Conservation (phyloP, 2,797 vertebrate genomes). For the Acanthurus leucopareius region DNA sequence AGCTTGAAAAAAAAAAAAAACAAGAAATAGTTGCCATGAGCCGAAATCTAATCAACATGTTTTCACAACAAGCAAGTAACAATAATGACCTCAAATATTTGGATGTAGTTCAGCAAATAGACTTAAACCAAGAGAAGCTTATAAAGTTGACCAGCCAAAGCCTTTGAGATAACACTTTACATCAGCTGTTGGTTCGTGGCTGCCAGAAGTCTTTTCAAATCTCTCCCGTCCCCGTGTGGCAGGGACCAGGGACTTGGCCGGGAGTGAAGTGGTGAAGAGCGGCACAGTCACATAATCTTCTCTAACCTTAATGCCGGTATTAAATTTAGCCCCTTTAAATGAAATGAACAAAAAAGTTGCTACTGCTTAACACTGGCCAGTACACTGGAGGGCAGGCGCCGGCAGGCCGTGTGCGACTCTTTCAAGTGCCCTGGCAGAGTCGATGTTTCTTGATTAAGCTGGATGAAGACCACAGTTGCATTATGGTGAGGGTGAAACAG, state of each 20-base stretch:
- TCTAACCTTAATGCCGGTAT: conserved; percentile 73
- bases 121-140: conserved; percentile 73
- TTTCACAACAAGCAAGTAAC: conserved; percentile 45
- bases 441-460: conserved; percentile 52
- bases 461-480: conserved; percentile 41
- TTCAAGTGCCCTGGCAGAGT: conserved; percentile 54
- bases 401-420: conserved; percentile 33
- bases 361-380: conserved; percentile 52
- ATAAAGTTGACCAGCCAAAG: conserved; percentile 73
- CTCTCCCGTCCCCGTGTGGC: conserved; percentile 55
- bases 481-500: conserved; percentile 49
- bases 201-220: conserved; percentile 66
- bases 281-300: conserved; percentile 67
- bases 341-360: conserved; percentile 72
- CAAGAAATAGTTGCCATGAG: conserved; percentile 21
- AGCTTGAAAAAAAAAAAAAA: background rate
- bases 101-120: conserved; percentile 60
- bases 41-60: conserved; percentile 59
- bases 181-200: conserved; percentile 56
- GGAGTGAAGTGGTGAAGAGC: conserved; percentile 55
- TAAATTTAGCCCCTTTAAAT: conserved; percentile 70
- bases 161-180: conserved; percentile 77
- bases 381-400: conserved; percentile 51
- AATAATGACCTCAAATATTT: conserved; percentile 62
- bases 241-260: conserved; percentile 51